Evolutionary conservation across 2,888 invertebrate genomes (phyloP).

Genomic region (Ametastegia equiseti): DNA sequence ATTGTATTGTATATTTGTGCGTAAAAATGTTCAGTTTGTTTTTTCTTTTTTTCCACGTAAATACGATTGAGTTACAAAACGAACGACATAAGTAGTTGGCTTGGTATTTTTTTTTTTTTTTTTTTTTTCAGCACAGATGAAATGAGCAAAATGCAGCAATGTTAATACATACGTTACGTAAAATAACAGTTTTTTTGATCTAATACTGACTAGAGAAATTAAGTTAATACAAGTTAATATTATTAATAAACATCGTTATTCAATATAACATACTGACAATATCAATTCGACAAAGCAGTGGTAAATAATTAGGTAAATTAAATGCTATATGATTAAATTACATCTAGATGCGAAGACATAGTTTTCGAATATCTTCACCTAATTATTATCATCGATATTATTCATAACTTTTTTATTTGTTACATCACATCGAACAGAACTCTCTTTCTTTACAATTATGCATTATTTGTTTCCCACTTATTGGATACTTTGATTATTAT

Average conservation of each 20-base stretch:
- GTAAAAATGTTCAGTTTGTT: no score
- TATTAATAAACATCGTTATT: slow-evolving; percentile 35
- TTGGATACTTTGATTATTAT: background rate
- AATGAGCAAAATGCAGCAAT: background rate
- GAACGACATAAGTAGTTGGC: background rate
- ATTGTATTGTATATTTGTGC: slow-evolving; percentile 23
- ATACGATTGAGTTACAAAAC: background rate
- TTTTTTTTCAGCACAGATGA: slow-evolving; percentile 9
- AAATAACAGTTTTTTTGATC: slow-evolving; percentile 56
- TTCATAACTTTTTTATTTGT: background rate
- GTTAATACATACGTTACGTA: background rate
- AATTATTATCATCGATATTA: background rate
- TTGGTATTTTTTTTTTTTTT: background rate
- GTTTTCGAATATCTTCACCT: background rate
- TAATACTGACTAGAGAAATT: slow-evolving; percentile 62
- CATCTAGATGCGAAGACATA: background rate
- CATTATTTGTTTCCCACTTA: background rate
- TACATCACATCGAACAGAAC: background rate
- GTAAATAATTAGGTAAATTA: slow-evolving; percentile 26
- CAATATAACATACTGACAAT: background rate
- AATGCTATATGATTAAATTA: background rate
- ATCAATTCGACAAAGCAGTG: background rate
- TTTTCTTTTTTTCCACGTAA: no score
- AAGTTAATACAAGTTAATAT: slow-evolving; percentile 47
- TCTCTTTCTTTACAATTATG: background rate